Percentiles rank a stretch among this genome's conserved stretches.
phyloP scores from a whole-genome alignment of 92 coral and sea anemone genomes.

The Zoanthus solanderi region DNA sequence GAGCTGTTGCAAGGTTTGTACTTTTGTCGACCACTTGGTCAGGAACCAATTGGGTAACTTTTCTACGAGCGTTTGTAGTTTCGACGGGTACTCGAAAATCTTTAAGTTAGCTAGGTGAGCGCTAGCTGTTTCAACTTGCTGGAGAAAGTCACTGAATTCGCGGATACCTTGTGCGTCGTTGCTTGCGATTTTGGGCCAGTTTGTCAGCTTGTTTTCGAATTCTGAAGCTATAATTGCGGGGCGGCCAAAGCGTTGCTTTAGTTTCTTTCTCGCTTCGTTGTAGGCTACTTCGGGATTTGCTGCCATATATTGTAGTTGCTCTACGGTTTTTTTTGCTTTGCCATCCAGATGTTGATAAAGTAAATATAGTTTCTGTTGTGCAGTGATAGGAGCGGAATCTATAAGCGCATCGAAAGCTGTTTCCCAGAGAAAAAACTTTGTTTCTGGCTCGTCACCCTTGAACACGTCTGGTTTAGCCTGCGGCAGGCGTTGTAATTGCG shows the following conservation, averaged over 20 bases:
- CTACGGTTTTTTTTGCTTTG: slow-evolving; percentile 65
- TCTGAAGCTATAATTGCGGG: too few species aligned
- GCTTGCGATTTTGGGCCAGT: slow-evolving; percentile 63
- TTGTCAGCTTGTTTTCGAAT: too few species aligned
- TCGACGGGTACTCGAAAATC: slow-evolving; percentile 61
- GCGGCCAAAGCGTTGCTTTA: too few species aligned
- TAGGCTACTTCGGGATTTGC: slow-evolving; percentile 67
- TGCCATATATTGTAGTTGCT: slow-evolving; percentile 68
- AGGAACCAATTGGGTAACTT: slow-evolving; percentile 67
- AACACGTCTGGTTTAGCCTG: slow-evolving; percentile 62
- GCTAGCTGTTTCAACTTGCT: slow-evolving; percentile 72
- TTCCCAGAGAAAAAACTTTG: slow-evolving; percentile 58
- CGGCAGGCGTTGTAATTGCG: slow-evolving; percentile 64
- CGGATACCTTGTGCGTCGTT: slow-evolving; percentile 58
- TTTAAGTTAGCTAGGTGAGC: slow-evolving; percentile 36
- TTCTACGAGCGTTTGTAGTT: slow-evolving; percentile 43
- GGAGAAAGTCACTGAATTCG: slow-evolving; percentile 65
- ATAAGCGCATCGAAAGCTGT: slow-evolving; percentile 58
- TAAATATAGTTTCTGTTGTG: slow-evolving; percentile 70
- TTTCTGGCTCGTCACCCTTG: slow-evolving; percentile 63
- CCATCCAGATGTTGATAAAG: slow-evolving; percentile 69
- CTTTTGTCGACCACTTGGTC: slow-evolving; percentile 67
- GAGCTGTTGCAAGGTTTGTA: slow-evolving; percentile 55
- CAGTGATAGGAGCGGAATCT: slow-evolving; percentile 57
- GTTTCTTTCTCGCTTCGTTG: slow-evolving; percentile 59